Evolutionary conservation across 2,113 vertebrate species (phyloP), one percentile per base, ranked within the genome.

Genomic region (Mola mola): DNA sequence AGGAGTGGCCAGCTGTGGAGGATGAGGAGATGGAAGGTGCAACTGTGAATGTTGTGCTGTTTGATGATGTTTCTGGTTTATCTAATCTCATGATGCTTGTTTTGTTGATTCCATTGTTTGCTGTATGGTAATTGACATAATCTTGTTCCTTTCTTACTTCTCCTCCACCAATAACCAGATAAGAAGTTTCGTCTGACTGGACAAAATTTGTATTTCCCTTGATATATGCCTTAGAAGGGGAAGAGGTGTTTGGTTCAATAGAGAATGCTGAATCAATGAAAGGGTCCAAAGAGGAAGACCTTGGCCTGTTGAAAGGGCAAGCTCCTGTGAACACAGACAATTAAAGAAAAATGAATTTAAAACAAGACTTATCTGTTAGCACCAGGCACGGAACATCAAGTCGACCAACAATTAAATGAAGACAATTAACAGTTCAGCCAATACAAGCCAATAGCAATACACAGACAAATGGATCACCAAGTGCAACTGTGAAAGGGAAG

Each of bases 391-490:
- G 22, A 81, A 86, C 66, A 86, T 37, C 37, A 84, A 79, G 68
- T 59, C 56, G 71, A 66, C 36, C 61, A 72, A 80, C 63, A 44
- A 70, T 36, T 26, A 47, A 61, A 74, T 41, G 57, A 76, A 43
- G 71, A 87, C 79, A 80, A 75, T 47, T 66, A 73, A 83, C 75
- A 61, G 40, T 65, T 33, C 81, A 87, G 60, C 70, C 72, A 86
- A 82, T 71, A 86, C 86, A 88, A 83, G 66, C 55, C 72, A 86
- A 61, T 77, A 66, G 67, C 76, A 85, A 89, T 92, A 95, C 94
- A 94, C 75, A 87, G 89, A 97, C 94, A 91, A 92, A 98, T 98
- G 96, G 87, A 93, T 91, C 92, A 93, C 89, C 83, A 90, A 88
- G 86, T 82, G 93, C 84, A 68, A 89, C 80, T 63, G 89, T 93